phyloP scores from a whole-genome alignment of 2,797 vertebrate genomes.

The Margarornis squamiger region DNA sequence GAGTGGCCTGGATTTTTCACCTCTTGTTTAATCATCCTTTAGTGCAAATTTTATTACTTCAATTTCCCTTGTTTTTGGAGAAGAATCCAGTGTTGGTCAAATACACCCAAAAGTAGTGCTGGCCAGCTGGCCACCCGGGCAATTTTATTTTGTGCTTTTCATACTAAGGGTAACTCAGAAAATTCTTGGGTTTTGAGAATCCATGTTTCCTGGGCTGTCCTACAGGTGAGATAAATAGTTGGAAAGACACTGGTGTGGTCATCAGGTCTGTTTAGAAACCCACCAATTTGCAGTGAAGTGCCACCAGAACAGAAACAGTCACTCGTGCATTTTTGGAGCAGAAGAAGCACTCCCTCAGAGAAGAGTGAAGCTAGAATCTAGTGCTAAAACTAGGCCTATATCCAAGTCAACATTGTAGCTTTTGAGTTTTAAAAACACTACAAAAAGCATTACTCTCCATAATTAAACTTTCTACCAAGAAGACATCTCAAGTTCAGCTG shows the following conservation, averaged over 20 bases:
- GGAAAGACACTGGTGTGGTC: not conserved
- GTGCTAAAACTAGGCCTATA: not conserved
- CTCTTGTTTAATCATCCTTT: not conserved
- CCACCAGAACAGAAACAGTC: not conserved
- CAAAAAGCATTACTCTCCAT: not conserved
- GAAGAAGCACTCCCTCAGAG: not conserved
- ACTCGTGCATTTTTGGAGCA: not conserved
- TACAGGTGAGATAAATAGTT: not conserved
- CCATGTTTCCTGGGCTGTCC: not conserved
- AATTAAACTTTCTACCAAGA: not conserved
- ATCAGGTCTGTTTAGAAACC: not conserved
- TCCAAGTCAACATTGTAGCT: not conserved
- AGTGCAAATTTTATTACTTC: not conserved
- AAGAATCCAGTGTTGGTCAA: not conserved
- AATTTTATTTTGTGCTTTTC: not conserved
- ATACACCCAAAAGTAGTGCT: not conserved
- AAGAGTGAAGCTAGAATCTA: not conserved
- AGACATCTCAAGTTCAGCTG: not conserved
- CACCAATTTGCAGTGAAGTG: not conserved
- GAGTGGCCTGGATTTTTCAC: not conserved
- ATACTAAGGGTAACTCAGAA: not conserved
- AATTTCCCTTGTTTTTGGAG: not conserved
- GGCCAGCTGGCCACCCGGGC: not conserved
- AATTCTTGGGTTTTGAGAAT: not conserved
- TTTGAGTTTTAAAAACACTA: not conserved